Evolutionary conservation across 2,797 vertebrate species (phyloP), one percentile per base, ranked within the genome.

Genomic region (Aldrovandia affinis): DNA sequence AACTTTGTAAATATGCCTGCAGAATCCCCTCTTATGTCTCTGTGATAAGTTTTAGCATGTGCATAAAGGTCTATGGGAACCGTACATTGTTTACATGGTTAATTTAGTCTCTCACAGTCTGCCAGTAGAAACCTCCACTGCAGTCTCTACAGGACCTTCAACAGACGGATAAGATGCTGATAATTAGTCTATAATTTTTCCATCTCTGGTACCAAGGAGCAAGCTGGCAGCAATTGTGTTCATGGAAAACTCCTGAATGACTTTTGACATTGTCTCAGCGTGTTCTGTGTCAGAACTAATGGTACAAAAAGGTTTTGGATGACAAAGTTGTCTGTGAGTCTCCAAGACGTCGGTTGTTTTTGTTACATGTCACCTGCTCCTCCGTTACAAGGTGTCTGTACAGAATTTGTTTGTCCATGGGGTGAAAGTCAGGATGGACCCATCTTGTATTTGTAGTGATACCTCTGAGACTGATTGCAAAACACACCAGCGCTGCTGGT

Each of bases 101-200:
- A 22, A 44, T 10, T 75, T 36, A 75, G 70, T 75, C 15, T 4
- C 50, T 44, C 70, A 42, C 36, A 22, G 36, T 77, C 36, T 42
- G 68, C 33, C 42, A 47, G 73, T 15, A 25, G 73, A 77, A 77
- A 77, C 42, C 73, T 77, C 73, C 73, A 47, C 42, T 77, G 73
- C 36, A 42, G 39, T 39, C 68, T 77, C 39, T 47, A 28, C 73
- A 9, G 39, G 42, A 3, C 42, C 20, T 44, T 77, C 42, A 44
- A 12, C 39, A 12, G 73, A 3, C 42, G 47, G 73, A 77, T 77
- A 77, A 77, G 73, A n/a, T 77, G 20, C 73, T n/a, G 73, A 47
- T 77, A 47, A n/a, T 44, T 44, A 25, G 1, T 22, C 0, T 20
- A n/a, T 47, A 9, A 47, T 77, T 77, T 77, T 77, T 77, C 73